phyloP scores from a whole-genome alignment of 2,888 invertebrate genomes.

The Trissolcus japonicus region DNA sequence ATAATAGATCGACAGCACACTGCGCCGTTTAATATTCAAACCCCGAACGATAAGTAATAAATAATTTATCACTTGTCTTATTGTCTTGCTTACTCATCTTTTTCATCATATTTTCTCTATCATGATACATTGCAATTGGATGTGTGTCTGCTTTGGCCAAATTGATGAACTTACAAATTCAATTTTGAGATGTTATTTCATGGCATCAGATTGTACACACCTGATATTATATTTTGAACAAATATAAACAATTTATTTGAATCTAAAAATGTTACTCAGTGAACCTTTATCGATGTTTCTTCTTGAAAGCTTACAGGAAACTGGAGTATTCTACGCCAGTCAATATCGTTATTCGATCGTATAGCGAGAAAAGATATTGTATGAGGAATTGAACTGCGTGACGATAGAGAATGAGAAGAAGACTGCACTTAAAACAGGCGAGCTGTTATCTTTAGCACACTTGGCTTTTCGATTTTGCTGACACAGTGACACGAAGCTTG shows the following conservation, averaged over 20 bases:
- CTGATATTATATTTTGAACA: too few relatives aligned
- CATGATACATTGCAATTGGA: not conserved
- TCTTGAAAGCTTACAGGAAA: not conserved
- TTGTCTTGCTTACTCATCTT: conserved; percentile 19
- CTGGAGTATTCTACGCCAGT: not conserved
- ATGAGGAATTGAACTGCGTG: conserved; percentile 31
- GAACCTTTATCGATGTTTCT: not conserved
- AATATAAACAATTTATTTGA: too few relatives aligned
- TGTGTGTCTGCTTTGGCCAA: not conserved
- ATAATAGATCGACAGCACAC: conserved; percentile 43
- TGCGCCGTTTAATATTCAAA: conserved; percentile 39
- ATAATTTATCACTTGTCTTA: conserved; percentile 44
- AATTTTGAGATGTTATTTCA: too few relatives aligned
- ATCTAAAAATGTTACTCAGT: too few relatives aligned
- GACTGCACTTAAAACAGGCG: conserved; percentile 45
- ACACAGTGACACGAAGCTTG: conserved; percentile 73
- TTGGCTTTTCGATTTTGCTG: conserved; percentile 67
- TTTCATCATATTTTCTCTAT: conserved; percentile 1
- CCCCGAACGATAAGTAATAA: conserved; percentile 39
- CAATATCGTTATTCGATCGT: conserved; percentile 38
- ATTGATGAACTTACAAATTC: too few relatives aligned
- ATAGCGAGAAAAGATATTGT: conserved; percentile 30
- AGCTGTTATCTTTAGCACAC: conserved; percentile 53
- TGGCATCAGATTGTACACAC: too few relatives aligned
- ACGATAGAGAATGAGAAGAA: conserved; percentile 40